Evolutionary conservation across 2,888 invertebrate species (phyloP).

Genomic region (Volucella inanis): DNA sequence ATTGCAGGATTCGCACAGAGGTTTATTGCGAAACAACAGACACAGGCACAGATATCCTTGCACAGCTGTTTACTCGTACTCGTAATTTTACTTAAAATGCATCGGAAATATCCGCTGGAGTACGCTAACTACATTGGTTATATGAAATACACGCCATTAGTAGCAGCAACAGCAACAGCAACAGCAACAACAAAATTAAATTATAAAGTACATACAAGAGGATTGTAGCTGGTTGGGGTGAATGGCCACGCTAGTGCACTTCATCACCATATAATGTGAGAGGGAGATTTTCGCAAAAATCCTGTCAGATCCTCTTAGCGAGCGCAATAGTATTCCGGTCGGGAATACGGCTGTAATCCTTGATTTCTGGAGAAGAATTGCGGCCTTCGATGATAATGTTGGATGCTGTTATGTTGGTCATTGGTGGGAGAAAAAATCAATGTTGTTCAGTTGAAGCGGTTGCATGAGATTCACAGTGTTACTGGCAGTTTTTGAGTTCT

Average conservation of each 20-base stretch:
- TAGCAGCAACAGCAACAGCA: not conserved
- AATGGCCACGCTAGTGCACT: constrained; percentile 24
- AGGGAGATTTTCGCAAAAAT: constrained; percentile 13
- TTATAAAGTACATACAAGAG: constrained; percentile 38
- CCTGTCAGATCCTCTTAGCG: constrained; percentile 32
- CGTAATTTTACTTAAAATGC: constrained; percentile 33
- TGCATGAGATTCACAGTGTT: too few species aligned
- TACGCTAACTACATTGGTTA: constrained; percentile 7
- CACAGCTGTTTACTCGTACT: constrained; percentile 2
- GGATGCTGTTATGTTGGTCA: too few species aligned
- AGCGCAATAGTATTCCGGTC: too few species aligned
- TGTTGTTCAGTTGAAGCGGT: too few species aligned
- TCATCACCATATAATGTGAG: constrained; percentile 20
- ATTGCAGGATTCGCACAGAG: constrained; percentile 20
- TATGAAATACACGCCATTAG: constrained; percentile 33
- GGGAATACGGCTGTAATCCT: too few species aligned
- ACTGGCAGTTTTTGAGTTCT: too few species aligned
- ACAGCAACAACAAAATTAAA: constrained; percentile 10
- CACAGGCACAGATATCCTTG: constrained; percentile 4
- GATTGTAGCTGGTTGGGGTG: not conserved
- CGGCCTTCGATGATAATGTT: too few species aligned
- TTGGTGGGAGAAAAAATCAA: too few species aligned
- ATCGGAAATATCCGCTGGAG: constrained; percentile 21
- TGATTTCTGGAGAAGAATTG: too few species aligned
- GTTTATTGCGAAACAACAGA: constrained; percentile 28